Base-by-base conservation (phyloP, 2,113 vertebrate species). In the Campylomormyrus tamandua region DNA sequence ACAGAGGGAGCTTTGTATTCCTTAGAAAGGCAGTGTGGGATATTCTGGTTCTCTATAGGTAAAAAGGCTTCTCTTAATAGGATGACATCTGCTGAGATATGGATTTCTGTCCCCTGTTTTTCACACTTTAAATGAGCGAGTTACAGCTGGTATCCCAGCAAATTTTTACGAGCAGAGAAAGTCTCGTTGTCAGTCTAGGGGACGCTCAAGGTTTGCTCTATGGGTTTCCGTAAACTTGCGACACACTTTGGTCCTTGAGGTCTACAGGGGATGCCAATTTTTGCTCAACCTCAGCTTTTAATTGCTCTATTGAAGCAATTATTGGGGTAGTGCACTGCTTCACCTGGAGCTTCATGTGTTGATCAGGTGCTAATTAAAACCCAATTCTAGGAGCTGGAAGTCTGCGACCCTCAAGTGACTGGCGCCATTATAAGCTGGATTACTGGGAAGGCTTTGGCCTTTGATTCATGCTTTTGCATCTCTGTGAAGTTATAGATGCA, bases 281-380 rank as follows among this genome's bases (percentile, higher is more conserved):
- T 83, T 84, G 45, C 45, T 48, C 45, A 48, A 84, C 3, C 83
- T 46, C 83, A 84, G 45, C 42, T 84, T 46, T 48, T 84, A 48
- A 84, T 84, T 84, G 42, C 83, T 84, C 39, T 48, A 48, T 84
- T 84, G 83, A 84, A 48, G 42, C 83, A 84, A 84, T 84, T 84
- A 84, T 46, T 46, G 39, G 19, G 83, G 19, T 48, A 48, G 24
- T 48, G 42, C 45, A 48, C 42, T 17, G 45, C 3, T 10, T 84
- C 83, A 84, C 83, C 83, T 48, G 42, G 45, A 46, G 21, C 39
- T 84, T 84, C 83, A 48, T 10, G 83, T 84, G 83, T 46, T 46
- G 83, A 84, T 84, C 15, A 45, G 45, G 83, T 84, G 83, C 42
- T 48, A 84, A 48, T 48, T 84, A 84, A 46, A 84, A 48, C 39